phyloP scores from a whole-genome alignment of 2,113 vertebrate genomes.

The Colaptes auratus region DNA sequence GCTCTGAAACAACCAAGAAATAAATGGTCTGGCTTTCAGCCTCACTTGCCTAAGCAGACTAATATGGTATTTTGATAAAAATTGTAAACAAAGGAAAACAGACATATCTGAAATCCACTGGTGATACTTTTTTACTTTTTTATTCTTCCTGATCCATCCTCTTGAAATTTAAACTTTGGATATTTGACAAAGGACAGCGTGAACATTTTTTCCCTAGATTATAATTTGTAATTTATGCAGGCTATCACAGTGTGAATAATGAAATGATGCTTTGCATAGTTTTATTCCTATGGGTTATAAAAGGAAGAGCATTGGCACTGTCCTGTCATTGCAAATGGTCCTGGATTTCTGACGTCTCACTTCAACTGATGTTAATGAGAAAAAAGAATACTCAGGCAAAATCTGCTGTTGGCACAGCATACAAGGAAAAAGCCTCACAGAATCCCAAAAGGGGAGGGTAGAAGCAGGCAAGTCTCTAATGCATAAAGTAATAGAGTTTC shows the following conservation, averaged over 20 bases:
- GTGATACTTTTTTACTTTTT: background rate
- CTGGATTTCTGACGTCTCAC: conserved; percentile 65
- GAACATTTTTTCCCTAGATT: background rate
- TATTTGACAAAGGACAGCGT: background rate
- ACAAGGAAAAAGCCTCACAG: conserved; percentile 47
- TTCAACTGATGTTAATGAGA: conserved; percentile 66
- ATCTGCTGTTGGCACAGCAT: conserved; percentile 59
- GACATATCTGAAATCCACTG: background rate
- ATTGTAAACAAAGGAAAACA: background rate
- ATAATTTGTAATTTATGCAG: conserved; percentile 43
- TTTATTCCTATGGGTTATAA: conserved; percentile 62
- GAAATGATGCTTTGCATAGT: conserved; percentile 48
- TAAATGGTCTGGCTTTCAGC: background rate
- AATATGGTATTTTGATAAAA: background rate
- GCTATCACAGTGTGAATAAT: conserved; percentile 59
- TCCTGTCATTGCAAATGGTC: conserved; percentile 65
- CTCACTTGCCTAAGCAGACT: background rate
- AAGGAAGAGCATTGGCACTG: conserved; percentile 55
- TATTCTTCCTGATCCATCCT: background rate
- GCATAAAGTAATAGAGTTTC: conserved; percentile 56
- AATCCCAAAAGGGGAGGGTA: conserved; percentile 47
- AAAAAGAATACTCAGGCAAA: conserved; percentile 54
- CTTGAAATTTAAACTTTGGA: conserved; percentile 6
- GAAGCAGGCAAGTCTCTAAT: conserved; percentile 48
- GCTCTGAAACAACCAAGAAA: background rate